Conservation (phyloP, 2,888 invertebrate species). For the Synergus umbraculus region DNA sequence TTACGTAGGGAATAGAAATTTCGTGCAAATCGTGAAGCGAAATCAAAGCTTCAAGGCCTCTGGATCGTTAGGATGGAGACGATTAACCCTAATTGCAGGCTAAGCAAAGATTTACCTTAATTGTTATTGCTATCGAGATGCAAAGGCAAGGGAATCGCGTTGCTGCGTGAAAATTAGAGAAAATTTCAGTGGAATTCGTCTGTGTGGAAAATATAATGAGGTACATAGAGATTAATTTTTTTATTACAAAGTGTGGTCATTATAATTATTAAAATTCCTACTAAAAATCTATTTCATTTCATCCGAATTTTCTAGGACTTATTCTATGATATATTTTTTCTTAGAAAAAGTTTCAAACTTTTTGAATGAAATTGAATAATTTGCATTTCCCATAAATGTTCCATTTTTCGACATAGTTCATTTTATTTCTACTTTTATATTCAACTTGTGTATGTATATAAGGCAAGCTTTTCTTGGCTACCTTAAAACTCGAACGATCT, state of each 20-base stretch:
- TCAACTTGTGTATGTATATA: background rate
- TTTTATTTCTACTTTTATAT: background rate
- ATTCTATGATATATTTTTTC: too few relatives aligned
- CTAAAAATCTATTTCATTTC: too few relatives aligned
- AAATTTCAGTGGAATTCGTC: background rate
- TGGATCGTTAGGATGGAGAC: background rate
- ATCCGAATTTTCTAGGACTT: too few relatives aligned
- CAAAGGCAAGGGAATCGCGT: background rate
- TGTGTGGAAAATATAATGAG: background rate
- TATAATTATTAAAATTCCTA: too few relatives aligned
- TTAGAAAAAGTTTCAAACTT: too few relatives aligned
- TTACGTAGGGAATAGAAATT: background rate
- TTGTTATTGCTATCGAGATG: background rate
- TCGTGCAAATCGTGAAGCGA: background rate
- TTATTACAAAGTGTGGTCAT: too few relatives aligned
- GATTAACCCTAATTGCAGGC: background rate
- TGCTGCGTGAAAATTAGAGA: background rate
- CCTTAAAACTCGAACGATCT: background rate
- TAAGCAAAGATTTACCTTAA: slow-evolving; percentile 6
- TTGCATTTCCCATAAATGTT: too few relatives aligned
- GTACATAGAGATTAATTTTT: background rate
- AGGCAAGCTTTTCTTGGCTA: background rate
- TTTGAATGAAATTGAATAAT: too few relatives aligned
- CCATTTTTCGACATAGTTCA: too few relatives aligned
- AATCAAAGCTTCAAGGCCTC: background rate